phyloP scores from a whole-genome alignment of 2,797 vertebrate species.

The Chloroceryle amazona region DNA sequence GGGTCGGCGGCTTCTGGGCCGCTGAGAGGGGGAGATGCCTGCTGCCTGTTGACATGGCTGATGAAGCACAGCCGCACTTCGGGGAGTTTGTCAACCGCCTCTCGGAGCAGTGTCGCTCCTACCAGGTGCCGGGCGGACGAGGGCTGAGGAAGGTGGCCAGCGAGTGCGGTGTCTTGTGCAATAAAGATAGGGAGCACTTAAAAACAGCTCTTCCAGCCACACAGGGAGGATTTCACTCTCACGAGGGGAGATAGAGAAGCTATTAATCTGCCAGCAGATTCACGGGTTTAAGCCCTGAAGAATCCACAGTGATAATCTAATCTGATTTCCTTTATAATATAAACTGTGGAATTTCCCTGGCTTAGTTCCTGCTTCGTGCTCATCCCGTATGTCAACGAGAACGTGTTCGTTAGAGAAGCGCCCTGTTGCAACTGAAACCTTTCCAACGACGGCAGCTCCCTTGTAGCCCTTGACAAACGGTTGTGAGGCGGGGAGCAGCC shows the following conservation, averaged over 20 bases:
- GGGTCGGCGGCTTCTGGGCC: not conserved
- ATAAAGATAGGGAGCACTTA: not conserved
- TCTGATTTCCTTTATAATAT: not conserved
- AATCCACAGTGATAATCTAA: not conserved
- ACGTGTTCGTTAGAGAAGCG: fast-evolving
- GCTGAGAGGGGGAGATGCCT: not conserved
- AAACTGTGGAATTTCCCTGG: not conserved
- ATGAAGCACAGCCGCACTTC: not conserved
- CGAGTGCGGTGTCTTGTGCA: not conserved
- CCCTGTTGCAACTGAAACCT: fast-evolving
- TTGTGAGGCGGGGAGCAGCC: not conserved
- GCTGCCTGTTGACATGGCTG: not conserved
- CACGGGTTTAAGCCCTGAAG: not conserved
- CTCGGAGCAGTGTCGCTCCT: not conserved
- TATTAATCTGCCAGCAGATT: not conserved
- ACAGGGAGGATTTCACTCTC: not conserved
- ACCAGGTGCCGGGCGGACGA: not conserved
- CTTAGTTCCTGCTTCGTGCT: not conserved
- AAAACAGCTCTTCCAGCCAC: not conserved
- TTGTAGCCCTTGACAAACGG: too few species aligned
- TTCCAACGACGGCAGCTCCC: not conserved
- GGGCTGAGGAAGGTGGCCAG: not conserved
- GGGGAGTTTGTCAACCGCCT: not conserved
- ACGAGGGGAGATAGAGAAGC: not conserved
- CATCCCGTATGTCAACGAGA: fast-evolving